Percentiles rank a stretch among this genome's conserved stretches.
Evolutionary conservation across 2,113 vertebrate species (phyloP).

Genomic region (Hucho hucho): DNA sequence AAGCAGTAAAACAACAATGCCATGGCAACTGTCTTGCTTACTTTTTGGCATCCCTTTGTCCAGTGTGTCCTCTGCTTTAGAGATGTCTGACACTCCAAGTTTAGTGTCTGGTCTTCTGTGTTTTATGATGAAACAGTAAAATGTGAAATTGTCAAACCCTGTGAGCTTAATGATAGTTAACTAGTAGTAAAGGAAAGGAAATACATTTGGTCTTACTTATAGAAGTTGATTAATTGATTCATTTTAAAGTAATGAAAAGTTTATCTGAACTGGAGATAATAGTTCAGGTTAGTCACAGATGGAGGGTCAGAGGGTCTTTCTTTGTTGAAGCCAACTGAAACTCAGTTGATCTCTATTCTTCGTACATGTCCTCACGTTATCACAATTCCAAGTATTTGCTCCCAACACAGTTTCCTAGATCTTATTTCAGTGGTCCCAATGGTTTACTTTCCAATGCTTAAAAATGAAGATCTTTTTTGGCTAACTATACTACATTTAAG

Average conservation of each 20-base stretch:
- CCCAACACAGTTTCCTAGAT: not conserved
- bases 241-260: not conserved
- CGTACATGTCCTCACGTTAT: not conserved
- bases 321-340: not conserved
- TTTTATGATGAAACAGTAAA: not conserved
- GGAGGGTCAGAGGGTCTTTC: not conserved
- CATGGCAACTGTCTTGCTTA: conserved; percentile 57
- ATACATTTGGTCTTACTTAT: not conserved
- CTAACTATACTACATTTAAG: not conserved
- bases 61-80: conserved; percentile 20
- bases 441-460: conserved; percentile 2
- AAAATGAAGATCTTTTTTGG: no score
- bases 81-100: conserved; percentile 17
- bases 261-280: not conserved
- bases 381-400: not conserved
- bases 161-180: not conserved
- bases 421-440: conserved; percentile 18
- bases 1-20: conserved; percentile 57
- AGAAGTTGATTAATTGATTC: not conserved
- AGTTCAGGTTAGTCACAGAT: not conserved
- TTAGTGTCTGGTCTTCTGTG: conserved; percentile 27
- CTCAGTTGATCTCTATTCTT: not conserved
- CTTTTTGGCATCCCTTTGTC: conserved; percentile 57
- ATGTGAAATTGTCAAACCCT: not conserved
- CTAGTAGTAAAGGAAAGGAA: not conserved